Evolutionary conservation across 2,113 vertebrate genomes (phyloP), one percentile per base, ranked within the genome.

Genomic region (Calypte anna): DNA sequence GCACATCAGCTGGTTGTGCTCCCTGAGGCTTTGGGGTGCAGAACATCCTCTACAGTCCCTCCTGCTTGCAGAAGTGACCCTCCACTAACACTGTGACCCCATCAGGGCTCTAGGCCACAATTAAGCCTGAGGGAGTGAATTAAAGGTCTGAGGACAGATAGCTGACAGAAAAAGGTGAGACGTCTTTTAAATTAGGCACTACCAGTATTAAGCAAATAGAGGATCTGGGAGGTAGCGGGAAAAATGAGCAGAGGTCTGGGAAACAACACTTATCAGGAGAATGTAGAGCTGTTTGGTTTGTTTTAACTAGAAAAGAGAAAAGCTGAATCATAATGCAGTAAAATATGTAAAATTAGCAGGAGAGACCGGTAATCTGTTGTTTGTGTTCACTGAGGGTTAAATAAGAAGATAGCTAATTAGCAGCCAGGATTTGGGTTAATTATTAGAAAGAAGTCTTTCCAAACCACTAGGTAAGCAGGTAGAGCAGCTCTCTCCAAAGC

Each of bases 401-500:
- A 80, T 5, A 77, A 93, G 73, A 88, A 91, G 81, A 94, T 19
- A 69, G 73, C 40, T 89, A 88, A 93, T 84, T 92, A 93, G 84
- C 93, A 82, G 86, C 62, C 51, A 81, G 74, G 58, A 89, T 94
- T 94, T 88, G 46, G 77, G 91, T 94, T 92, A 95, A 94, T 94
- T 95, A 95, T 95, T 94, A 96, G 84, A 90, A 93, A 95, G 63
- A 81, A 93, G 61, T 59, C 62, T 95, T 97, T 96, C 91, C 91
- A 96, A 95, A 94, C 96, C 94, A 96, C 91, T 61, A 82, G 91
- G 91, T 79, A 84, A 91, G 91, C 96, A 95, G 94, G 95, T 96
- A 96, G 54, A 69, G 46, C 94, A 92, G 86, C 94, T 94, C 86
- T 93, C 46, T 82, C 74, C 63, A 94, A 82, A 95, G 81, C 83